phyloP scores from a whole-genome alignment of 2,797 vertebrate genomes.

The Poecilia gillii region DNA sequence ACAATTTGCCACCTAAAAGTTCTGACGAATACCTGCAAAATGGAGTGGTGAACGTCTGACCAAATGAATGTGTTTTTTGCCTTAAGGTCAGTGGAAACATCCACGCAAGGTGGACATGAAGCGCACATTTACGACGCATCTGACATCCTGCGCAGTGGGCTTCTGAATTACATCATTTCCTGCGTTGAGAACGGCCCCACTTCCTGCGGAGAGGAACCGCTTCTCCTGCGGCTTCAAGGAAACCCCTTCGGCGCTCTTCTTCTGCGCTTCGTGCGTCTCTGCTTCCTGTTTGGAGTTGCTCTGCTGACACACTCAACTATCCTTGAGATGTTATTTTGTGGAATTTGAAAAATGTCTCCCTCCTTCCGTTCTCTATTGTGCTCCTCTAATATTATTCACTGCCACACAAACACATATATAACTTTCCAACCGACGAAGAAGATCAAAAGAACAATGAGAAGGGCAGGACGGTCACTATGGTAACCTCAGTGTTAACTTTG shows the following conservation, averaged over 20 bases:
- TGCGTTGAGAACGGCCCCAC: constrained; percentile 30
- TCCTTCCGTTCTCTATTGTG: constrained; percentile 44
- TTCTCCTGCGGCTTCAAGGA: constrained; percentile 6
- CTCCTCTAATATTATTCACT: constrained; percentile 24
- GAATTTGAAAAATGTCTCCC: constrained; percentile 64
- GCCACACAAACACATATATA: constrained; percentile 32
- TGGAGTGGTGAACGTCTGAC: neutral
- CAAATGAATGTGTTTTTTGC: neutral
- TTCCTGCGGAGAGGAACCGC: constrained; percentile 51
- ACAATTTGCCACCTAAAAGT: neutral
- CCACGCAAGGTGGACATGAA: constrained; percentile 30
- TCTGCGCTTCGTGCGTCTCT: constrained; percentile 8
- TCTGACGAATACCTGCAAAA: neutral
- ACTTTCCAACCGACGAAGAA: constrained; percentile 50
- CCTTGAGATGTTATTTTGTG: constrained; percentile 47
- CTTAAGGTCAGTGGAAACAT: neutral
- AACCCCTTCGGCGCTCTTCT: constrained; percentile 34
- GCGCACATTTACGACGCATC: constrained; percentile 15
- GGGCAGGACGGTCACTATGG: constrained; percentile 62
- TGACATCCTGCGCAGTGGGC: constrained; percentile 47
- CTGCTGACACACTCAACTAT: constrained; percentile 32
- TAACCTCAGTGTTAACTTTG: constrained; percentile 60
- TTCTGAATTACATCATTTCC: constrained; percentile 59
- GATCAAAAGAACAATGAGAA: constrained; percentile 62
- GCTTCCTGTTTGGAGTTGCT: constrained; percentile 54